Base-by-base conservation (phyloP, 2,113 vertebrate species). In the Pyxicephalus adspersus region DNA sequence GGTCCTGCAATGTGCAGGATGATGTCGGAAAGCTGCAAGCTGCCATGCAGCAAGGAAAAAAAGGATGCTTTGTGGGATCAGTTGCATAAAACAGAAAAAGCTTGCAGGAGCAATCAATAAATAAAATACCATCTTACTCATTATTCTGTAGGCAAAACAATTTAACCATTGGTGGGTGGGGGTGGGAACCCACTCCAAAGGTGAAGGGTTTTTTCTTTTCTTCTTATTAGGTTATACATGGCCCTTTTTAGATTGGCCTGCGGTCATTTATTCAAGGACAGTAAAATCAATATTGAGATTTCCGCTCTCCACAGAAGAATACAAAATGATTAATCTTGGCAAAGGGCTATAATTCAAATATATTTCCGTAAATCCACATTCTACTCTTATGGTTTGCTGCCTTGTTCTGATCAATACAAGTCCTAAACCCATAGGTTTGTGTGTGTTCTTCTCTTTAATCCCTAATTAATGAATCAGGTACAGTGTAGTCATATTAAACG, bases 401-500 rank as follows among this genome's bases (percentile, higher is more conserved):
- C 68, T 76, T 52, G 71, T 65, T 83, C 20, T 0, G 0, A 77
- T 67, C 64, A 78, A 78, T 84, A 84, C 84, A 17, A 38, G 51
- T 55, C 66, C 63, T 55, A 51, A 50, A 63, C 75, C n/a, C 25
- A n/a, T 45, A 64, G 60, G 25, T 55, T 72, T 72, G 17, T 55
- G 19, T 19, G 77, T 74, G 64, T 60, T 86, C 84, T 64, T 83
- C 76, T n/a, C 22, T 86, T 87, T 87, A 85, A 25, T 87, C 74
- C 87, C 68, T 84, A 87, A 86, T 7, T 81, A 78, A 89, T 54
- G 51, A 88, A 85, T 45, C 38, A 45, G 1, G 15, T 72, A 81
- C 80, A 79, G 78, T 85, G 45, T 85, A 77, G 70, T 89, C 84
- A 79, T 68, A 7, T 82, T 58, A 83, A 87, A 90, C 83, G 87